Base-by-base conservation (phyloP, 2,797 vertebrate species). In the Loris lydekkerianus region DNA sequence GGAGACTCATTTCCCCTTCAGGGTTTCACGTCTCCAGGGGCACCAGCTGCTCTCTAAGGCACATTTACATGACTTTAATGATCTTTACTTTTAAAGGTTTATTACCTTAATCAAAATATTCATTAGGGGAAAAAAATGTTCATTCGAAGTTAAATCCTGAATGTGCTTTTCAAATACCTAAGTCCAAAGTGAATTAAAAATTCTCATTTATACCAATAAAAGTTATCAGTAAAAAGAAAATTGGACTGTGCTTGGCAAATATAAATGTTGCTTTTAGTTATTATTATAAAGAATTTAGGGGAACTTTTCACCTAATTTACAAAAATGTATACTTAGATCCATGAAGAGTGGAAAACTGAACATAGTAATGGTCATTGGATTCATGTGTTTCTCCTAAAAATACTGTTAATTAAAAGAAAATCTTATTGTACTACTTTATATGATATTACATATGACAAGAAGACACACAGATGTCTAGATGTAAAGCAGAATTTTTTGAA, bases 81-180 rank as follows among this genome's bases (percentile, higher is more conserved):
- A 85, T 95, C 37, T 88, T 91, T 56, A 53, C 84, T 89, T 94
- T 93, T 86, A 93, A 94, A 95, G 61, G 92, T 94, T 97, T 97
- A 95, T 91, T 95, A 94, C 61, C 43, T 96, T 94, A 96, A 97
- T 96, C 80, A 97, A 96, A 97, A 93, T 96, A 96, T 89, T 97
- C 89, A 93, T 95, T 91, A 97, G n/a, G 70, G 46, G n/a, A n/a
- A 81, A 93, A 93, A 84, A 92, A 15, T 92, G 58, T 53, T 96
- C 88, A 96, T 90, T 97, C 70, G 77, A 91, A 95, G 40, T 63
- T 69, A 94, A 96, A 85, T 84, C 63, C 77, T 83, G 0, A 65
- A 43, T 73, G 34, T 4, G 37, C 13, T 72, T 96, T 96, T 95
- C 86, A 65, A 34, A 78, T 89, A 94, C 86, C 91, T 93, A 94